Conservation (phyloP, 2,113 vertebrate genomes). For the Myodes glareolus region DNA sequence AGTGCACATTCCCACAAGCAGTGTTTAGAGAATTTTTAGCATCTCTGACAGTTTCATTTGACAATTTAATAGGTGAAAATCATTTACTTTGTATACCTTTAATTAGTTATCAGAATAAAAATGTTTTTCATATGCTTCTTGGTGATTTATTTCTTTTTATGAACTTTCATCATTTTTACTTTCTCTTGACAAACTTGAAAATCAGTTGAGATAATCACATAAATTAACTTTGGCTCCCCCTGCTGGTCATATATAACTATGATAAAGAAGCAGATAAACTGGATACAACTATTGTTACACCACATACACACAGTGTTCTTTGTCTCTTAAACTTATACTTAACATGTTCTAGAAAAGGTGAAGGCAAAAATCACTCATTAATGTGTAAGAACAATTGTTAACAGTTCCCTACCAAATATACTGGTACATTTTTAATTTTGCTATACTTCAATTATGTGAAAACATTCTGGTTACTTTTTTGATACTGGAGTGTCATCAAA, state of each 20-base stretch:
- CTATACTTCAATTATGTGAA: constrained; percentile 46
- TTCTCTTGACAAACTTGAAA: constrained; percentile 47
- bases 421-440: constrained; percentile 39
- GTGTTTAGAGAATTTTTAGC: not conserved
- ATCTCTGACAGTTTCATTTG: not conserved
- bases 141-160: constrained; percentile 41
- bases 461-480: constrained; percentile 24
- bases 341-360: not conserved
- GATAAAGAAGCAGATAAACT: not conserved
- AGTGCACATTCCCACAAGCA: not conserved
- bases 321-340: constrained; percentile 40
- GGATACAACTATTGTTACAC: not conserved
- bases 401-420: constrained; percentile 9
- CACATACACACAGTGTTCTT: not conserved
- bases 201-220: not conserved
- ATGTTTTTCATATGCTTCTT: constrained; percentile 24
- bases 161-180: constrained; percentile 28
- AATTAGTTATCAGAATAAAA: constrained; percentile 58
- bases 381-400: constrained; percentile 31
- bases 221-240: constrained; percentile 65
- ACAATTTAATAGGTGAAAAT: constrained; percentile 21
- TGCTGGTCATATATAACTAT: constrained; percentile 58
- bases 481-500: constrained; percentile 23
- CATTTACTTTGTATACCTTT: not conserved
- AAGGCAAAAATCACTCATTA: not conserved